Percentiles rank a stretch among this genome's conserved stretches.
These are phyloP conservation scores for Scotopteryx bipunctaria DNA, from an alignment of 2,888 invertebrate genomes.

Conservation along the genomic window DNA sequence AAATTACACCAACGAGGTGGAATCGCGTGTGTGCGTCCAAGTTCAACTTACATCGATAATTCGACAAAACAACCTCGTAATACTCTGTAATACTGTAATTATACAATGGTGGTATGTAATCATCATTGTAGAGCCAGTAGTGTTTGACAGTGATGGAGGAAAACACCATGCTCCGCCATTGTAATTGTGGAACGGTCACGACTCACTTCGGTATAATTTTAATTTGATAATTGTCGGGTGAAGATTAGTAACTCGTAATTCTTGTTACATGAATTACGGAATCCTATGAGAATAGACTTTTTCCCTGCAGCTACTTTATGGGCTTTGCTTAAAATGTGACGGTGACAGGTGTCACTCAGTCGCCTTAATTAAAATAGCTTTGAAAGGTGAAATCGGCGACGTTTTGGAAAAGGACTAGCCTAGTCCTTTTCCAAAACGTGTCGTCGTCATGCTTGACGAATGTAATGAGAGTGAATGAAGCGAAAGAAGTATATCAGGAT, in stretches of 20 bases:
- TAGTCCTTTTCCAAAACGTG: too few relatives aligned
- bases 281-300: too few relatives aligned
- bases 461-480: too few relatives aligned
- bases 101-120: slow-evolving; percentile 20
- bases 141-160: slow-evolving; percentile 29
- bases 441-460: too few relatives aligned
- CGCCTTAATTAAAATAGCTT: too few relatives aligned
- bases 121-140: slow-evolving; percentile 3
- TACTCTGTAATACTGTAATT: slow-evolving; percentile 32
- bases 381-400: too few relatives aligned
- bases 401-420: too few relatives aligned
- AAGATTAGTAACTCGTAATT: background rate
- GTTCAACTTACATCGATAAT: slow-evolving; percentile 43
- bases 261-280: background rate
- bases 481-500: too few relatives aligned
- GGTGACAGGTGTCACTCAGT: too few relatives aligned
- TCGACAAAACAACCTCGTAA: slow-evolving; percentile 43
- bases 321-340: too few relatives aligned
- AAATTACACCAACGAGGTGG: slow-evolving; percentile 33
- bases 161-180: slow-evolving; percentile 21
- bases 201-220: slow-evolving; percentile 6
- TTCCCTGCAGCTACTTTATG: too few relatives aligned
- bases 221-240: slow-evolving; percentile 3
- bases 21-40: slow-evolving; percentile 32
- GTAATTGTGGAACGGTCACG: slow-evolving; percentile 19